Evolutionary conservation across 2,888 invertebrate species (phyloP), one percentile per base, ranked within the genome.

Genomic region (Pterobdella sp.): DNA sequence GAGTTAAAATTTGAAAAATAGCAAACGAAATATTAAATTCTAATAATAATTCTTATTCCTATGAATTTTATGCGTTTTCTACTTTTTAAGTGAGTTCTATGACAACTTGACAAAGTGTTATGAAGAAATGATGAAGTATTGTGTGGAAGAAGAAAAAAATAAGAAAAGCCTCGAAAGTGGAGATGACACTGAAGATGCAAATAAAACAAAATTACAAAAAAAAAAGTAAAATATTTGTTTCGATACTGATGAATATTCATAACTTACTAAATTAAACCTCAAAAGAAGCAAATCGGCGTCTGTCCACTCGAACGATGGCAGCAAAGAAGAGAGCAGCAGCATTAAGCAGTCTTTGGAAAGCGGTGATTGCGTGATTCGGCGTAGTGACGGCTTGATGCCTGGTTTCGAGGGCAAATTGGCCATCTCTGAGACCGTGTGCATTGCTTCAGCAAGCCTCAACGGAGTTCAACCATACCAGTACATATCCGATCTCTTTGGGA

Each of bases 391-490:
- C 29, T 14, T 52, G 18, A 56, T 71, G 35, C 71, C 71, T 31
- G 34, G 60, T 2, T 3, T 71, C 0, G 34, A n/a, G 35, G 34
- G 63, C 71, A 71, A 60, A n/a, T n/a, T 34, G 34, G 71, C 60
- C 1, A 63, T 71, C 34, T 71, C 71, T n/a, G 31, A 60, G 56
- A n/a, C 52, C 22, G 32, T 71, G 63, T 71, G 71, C 34, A 2
- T 18, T n/a, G 49, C 60, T 26, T 42, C 71, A 1, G 52, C 71
- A 10, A 0, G 18, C 32, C 60, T 71, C 22, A 10, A 14, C 7
- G 34, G 63, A 32, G 35, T 35, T 4, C 71, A 60, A 34, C 36
- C 36, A 1, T 71, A 34, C 32, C 60, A 71, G 37, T 35, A 71
- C 63, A 29, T 71, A 34, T 71, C 71, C 18, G 36, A 71, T 31